Percentiles rank a stretch among this genome's conserved stretches.
Conservation (phyloP, 2,797 vertebrate species). For the Anas georgica region DNA sequence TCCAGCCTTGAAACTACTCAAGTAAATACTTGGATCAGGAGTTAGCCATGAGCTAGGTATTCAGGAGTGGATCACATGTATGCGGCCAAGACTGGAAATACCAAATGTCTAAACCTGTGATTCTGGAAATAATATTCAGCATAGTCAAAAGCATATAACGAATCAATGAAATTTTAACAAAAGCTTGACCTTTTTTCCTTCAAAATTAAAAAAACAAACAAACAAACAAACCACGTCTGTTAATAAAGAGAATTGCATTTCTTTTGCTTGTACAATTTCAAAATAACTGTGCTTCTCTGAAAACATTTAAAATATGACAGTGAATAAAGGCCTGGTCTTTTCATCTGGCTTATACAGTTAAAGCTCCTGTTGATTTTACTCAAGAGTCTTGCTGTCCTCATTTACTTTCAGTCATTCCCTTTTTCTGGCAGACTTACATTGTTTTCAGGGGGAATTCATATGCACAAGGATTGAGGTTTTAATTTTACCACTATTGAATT, state of each 20-base stretch:
- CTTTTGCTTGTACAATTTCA: constrained; percentile 14
- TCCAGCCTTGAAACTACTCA: neutral
- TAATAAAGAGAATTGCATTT: constrained; percentile 42
- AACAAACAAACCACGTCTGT: neutral
- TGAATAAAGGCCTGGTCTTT: neutral
- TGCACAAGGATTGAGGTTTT: neutral
- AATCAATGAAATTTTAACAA: neutral
- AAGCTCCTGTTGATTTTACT: neutral
- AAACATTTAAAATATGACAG: constrained; percentile 22
- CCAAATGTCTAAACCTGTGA: neutral
- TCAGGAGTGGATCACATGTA: neutral
- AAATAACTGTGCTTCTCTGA: constrained; percentile 51
- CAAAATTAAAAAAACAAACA: neutral
- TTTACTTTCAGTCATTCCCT: neutral
- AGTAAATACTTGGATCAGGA: neutral
- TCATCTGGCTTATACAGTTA: neutral
- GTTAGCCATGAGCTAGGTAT: neutral
- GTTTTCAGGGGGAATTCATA: neutral
- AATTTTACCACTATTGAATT: neutral
- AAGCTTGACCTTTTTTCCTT: neutral
- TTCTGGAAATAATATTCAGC: constrained; percentile 17
- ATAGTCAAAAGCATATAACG: neutral
- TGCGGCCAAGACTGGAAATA: neutral
- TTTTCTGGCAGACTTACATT: neutral
- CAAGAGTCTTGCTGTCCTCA: neutral